phyloP scores from a whole-genome alignment of 1,140 invertebrate species.

The Tetranychus urticae region DNA sequence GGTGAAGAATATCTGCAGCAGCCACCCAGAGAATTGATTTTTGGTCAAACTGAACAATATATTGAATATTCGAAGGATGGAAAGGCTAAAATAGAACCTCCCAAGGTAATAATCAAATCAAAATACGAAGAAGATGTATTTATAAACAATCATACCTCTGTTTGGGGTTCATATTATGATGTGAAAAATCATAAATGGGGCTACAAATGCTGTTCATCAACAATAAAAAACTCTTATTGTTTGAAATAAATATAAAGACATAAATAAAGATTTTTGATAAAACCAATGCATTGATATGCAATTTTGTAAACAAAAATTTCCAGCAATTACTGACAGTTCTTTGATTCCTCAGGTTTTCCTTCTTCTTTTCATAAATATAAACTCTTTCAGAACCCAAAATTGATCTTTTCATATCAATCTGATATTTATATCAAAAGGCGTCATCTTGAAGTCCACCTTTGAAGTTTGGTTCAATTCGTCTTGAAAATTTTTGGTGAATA shows the following conservation, averaged over 20 bases:
- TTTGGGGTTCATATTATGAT: conserved; percentile 89
- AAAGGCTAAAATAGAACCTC: conserved; percentile 53
- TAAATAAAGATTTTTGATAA: no score
- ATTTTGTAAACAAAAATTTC: no score
- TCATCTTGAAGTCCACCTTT: no score
- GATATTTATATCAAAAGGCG: conserved; percentile 30
- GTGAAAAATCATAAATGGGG: conserved; percentile 62
- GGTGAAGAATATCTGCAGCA: conserved; percentile 71
- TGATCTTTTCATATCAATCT: conserved; percentile 51
- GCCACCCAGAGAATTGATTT: conserved; percentile 54
- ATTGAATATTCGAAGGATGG: conserved; percentile 77
- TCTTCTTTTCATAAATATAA: conserved; percentile 24
- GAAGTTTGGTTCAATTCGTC: no score
- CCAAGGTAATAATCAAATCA: conserved; percentile 57
- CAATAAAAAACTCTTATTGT: conserved; percentile 49
- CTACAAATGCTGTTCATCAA: conserved; percentile 82
- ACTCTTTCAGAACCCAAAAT: conserved; percentile 50
- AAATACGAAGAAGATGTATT: conserved; percentile 87
- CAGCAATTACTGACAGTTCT: no score
- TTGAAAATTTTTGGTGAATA: no score
- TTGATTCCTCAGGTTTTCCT: no score
- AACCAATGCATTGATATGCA: no score
- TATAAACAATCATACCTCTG: conserved; percentile 69
- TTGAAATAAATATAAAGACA: background rate
- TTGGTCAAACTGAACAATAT: conserved; percentile 51